Percentiles rank a stretch among this genome's conserved stretches.
Evolutionary conservation across 2,888 invertebrate genomes (phyloP).

Genomic region (Reticulitermes lucifugus): DNA sequence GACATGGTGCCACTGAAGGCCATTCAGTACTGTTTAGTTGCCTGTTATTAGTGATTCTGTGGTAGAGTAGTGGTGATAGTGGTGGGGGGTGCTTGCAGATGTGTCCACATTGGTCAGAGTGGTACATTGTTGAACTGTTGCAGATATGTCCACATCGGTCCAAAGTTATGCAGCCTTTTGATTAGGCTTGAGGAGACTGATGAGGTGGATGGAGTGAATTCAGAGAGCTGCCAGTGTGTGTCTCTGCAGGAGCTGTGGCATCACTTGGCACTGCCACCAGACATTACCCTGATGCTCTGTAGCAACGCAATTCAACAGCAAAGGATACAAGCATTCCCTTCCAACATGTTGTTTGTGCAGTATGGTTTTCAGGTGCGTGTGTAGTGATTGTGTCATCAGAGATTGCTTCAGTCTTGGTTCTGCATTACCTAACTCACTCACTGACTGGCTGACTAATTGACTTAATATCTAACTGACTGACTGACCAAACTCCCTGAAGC

Average conservation of each 20-base stretch:
- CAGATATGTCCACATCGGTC: constrained; percentile 69
- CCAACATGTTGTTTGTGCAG: constrained; percentile 68
- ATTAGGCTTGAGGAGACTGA: constrained; percentile 61
- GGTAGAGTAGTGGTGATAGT: no score
- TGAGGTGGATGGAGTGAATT: constrained; percentile 60
- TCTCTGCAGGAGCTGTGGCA: constrained; percentile 64
- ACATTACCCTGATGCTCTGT: constrained; percentile 63
- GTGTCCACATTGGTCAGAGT: no score
- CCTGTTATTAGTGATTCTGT: no score
- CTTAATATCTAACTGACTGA: no score
- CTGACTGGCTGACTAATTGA: no score
- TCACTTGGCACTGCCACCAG: constrained; percentile 62
- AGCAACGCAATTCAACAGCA: constrained; percentile 63
- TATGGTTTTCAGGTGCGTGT: constrained; percentile 69
- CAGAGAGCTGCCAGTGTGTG: constrained; percentile 56
- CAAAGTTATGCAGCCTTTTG: constrained; percentile 68
- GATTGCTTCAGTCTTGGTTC: not conserved
- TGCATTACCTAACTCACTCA: no score
- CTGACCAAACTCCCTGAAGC: no score
- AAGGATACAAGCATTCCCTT: constrained; percentile 63
- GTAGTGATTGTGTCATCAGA: no score
- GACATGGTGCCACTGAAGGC: no score
- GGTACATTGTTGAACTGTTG: no score
- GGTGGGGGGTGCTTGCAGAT: no score
- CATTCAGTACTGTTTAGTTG: no score